These are phyloP conservation scores for Epsilonema sp. DNA, from an alignment of 2,888 invertebrate genomes.

Conservation along the genomic window DNA sequence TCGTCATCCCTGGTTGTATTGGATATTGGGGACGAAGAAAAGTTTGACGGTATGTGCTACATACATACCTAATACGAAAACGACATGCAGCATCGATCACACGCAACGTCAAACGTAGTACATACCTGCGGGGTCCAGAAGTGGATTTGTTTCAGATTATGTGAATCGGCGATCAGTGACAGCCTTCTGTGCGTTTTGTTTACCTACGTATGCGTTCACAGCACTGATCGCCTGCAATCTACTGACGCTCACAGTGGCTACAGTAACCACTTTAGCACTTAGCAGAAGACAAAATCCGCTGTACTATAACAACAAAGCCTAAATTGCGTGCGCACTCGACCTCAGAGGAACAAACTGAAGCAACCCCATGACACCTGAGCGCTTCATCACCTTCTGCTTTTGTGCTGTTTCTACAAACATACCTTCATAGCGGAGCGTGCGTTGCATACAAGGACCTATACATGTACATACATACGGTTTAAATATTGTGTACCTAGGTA, in stretches of 20 bases:
- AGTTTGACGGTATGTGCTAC: neutral
- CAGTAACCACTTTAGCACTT: neutral
- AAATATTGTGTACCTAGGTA: too few species aligned
- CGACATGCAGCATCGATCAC: neutral
- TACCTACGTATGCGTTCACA: neutral
- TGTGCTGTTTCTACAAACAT: too few species aligned
- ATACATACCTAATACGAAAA: neutral
- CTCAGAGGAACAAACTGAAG: too few species aligned
- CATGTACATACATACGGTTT: too few species aligned
- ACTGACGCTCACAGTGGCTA: neutral
- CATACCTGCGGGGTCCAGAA: too few species aligned
- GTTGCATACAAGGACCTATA: too few species aligned
- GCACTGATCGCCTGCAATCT: constrained; percentile 1
- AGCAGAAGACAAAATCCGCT: neutral
- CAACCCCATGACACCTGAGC: too few species aligned
- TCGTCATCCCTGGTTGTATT: neutral
- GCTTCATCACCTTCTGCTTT: too few species aligned
- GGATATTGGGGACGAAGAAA: neutral
- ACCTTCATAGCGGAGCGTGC: too few species aligned
- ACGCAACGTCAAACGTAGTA: too few species aligned
- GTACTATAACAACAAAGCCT: constrained; percentile 36
- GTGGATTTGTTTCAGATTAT: neutral
- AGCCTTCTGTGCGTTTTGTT: neutral
- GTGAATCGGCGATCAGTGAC: neutral
- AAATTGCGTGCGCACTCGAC: constrained; percentile 33